These are phyloP conservation scores for Rhopalosiphum padi DNA, from an alignment of 1,140 invertebrate species.

Conservation along the genomic window DNA sequence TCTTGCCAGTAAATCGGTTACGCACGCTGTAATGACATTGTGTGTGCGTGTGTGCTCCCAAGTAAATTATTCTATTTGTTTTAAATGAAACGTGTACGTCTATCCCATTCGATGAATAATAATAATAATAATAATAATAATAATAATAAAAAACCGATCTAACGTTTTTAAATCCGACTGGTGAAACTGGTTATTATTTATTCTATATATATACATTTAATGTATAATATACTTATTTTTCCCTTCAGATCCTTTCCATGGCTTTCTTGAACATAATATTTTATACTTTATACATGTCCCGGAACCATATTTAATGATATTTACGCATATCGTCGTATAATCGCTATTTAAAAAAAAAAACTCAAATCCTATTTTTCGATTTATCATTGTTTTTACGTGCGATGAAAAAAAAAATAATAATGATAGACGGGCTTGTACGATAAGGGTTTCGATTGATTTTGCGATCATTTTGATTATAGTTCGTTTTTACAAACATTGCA, in stretches of 20 bases:
- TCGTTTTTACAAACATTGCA: not conserved
- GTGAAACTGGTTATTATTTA: slow-evolving; percentile 35
- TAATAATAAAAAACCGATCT: not conserved
- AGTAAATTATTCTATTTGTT: slow-evolving; percentile 36
- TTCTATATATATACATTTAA: not conserved
- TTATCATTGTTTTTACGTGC: not conserved
- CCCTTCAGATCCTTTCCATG: not conserved
- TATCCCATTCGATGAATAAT: not conserved
- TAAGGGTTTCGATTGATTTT: not conserved
- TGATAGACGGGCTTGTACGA: not conserved
- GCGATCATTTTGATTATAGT: not conserved
- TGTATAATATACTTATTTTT: not conserved
- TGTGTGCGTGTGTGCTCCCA: not conserved
- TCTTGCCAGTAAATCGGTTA: slow-evolving; percentile 8
- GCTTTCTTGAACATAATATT: not conserved
- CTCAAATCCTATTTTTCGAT: not conserved
- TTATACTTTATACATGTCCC: not conserved
- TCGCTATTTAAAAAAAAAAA: not conserved
- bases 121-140: not conserved
- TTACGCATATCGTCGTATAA: not conserved
- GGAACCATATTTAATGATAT: not conserved
- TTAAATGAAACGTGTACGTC: slow-evolving; percentile 6
- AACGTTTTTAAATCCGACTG: not conserved
- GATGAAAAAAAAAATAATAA: not conserved
- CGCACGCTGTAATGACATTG: not conserved